Base-by-base conservation (phyloP, 2,797 vertebrate genomes). In the Allochrocebus solatus region DNA sequence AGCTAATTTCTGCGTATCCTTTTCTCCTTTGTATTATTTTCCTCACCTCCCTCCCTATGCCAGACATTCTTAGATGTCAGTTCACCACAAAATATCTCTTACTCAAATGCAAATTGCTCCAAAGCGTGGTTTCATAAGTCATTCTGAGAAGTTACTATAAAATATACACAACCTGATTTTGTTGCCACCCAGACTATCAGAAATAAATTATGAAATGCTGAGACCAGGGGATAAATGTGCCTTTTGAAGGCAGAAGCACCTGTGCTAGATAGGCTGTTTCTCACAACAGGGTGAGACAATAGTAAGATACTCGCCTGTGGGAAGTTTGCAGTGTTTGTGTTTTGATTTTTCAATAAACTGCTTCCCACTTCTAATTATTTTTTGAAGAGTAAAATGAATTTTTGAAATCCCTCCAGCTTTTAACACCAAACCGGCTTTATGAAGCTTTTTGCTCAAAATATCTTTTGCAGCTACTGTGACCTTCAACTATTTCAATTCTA, bases 371-470 rank as follows among this genome's bases (percentile, higher is more conserved):
- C 39, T 97, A 97, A 98, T 94, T 96, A 97, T 92, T 97, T 67
- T 97, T 43, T 72, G 76, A 97, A 89, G 70, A 97, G 95, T 59
- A 94, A 96, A 97, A 91, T 95, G 88, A 97, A 95, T 94, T 96
- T 97, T 86, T 93, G 46, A 98, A 98, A 97, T 82, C 91, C 16
- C 88, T 55, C 72, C 84, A 96, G 57, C 50, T 97, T 95, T 98
- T 97, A 70, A 97, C 96, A 94, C 26, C 59, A 96, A 98, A 97
- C 30, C 28, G 94, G 0, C 75, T 97, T 97, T 96, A 95, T 95
- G 92, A 98, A 98, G 95, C 55, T 95, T 94, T 97, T 98, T 98
- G 50, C 96, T 98, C 90, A 95, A 59, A 80, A 91, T 97, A 88
- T 75, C 88, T 96, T 97, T 97, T 94, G 98, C 79, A 74, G 85